These are phyloP conservation scores for Dendrocopos noguchii DNA, from an alignment of 2,113 vertebrate species.

Conservation along the genomic window DNA sequence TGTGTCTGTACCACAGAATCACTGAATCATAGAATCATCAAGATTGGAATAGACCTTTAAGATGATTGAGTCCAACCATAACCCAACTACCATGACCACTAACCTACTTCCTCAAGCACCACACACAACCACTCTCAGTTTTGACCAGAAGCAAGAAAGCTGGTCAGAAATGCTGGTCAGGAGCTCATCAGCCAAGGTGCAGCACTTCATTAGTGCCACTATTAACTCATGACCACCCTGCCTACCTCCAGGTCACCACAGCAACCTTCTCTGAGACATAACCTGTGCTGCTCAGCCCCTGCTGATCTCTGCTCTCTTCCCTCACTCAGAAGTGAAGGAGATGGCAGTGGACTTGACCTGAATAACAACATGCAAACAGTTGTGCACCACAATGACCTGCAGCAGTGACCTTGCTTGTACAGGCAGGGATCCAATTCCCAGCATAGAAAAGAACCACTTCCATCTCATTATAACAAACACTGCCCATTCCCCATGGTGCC, in stretches of 20 bases:
- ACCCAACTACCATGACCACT: too few relatives aligned
- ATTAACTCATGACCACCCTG: background rate
- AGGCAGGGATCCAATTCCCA: background rate
- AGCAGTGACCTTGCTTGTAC: background rate
- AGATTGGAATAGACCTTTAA: too few relatives aligned
- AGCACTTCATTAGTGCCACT: background rate
- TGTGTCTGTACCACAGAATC: background rate
- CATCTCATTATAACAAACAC: background rate
- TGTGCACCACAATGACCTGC: background rate
- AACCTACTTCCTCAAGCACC: background rate
- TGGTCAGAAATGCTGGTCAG: background rate
- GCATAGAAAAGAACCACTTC: background rate
- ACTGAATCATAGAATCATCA: too few relatives aligned
- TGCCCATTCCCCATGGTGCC: background rate
- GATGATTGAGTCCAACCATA: too few relatives aligned
- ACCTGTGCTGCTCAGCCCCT: background rate
- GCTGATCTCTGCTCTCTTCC: background rate
- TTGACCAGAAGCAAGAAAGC: background rate
- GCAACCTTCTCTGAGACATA: rapidly evolving
- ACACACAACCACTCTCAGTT: background rate
- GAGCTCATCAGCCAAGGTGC: background rate
- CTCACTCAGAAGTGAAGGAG: background rate
- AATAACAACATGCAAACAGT: background rate
- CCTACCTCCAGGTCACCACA: background rate
- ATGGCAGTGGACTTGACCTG: background rate